Evolutionary conservation across 2,888 invertebrate genomes (phyloP), one percentile per base, ranked within the genome.

Genomic region (Microctonus brassicae): DNA sequence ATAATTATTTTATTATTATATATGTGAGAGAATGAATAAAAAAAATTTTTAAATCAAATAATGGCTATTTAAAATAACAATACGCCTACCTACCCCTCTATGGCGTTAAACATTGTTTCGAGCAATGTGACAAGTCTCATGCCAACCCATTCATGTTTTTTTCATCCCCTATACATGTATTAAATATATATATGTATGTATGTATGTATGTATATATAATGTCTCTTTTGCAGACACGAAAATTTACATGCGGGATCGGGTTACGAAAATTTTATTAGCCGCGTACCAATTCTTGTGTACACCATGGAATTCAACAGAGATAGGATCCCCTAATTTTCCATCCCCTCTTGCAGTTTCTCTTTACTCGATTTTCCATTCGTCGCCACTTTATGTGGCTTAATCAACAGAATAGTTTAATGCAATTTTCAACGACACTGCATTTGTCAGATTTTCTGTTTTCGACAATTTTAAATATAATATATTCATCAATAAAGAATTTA

Each of bases 21-120:
- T 2, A 9, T 47, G 47, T 47, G 20, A 5, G 1, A 47, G 17
- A 47, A 10, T 9, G 26, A 52, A 20, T 26, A 36, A 29, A 13
- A 36, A 26, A 69, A 85, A 86, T 85, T 87, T 87, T 86, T 87
- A 87, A 87, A 87, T 87, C 86, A 81, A 87, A 86, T 87, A 85
- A 86, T 82, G 82, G 82, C 87, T 81, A 87, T 87, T 77, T 87
- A 87, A 87, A 87, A 87, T 87, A 86, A 87, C 87, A 87, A 87
- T 87, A 83, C 85, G 81, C 81, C 78, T 79, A 80, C 78, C 73
- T 74, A 77, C 76, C 79, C 78, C 66, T 77, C 82, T 81, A 63
- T 58, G 29, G 73, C 84, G 86, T 86, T 87, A 87, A 87, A 86
- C 84, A 87, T 86, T 87, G 85, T 84, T 85, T 84, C 85, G 75